These are phyloP conservation scores for Phoeniculus purpureus DNA, from an alignment of 2,797 vertebrate genomes.

Conservation along the genomic window DNA sequence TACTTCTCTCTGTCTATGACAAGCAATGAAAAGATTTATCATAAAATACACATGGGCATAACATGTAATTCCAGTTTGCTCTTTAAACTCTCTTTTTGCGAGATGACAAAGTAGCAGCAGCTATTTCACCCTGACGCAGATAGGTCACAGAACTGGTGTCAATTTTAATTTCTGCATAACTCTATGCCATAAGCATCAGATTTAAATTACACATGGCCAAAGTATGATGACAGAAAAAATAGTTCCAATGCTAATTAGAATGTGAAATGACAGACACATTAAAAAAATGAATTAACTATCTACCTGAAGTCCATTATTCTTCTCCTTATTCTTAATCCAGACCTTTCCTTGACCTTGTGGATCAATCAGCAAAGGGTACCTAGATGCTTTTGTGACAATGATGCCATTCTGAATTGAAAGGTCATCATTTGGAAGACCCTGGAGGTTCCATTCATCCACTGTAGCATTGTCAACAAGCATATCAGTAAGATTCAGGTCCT, in stretches of 20 bases:
- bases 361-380: conserved; percentile 87
- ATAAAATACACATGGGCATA: not conserved
- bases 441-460: conserved; percentile 86
- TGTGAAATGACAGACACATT: not conserved
- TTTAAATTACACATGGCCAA: not conserved
- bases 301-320: conserved; percentile 84
- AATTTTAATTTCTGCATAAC: not conserved
- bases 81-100: not conserved
- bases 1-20: not conserved
- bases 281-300: not conserved
- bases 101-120: not conserved
- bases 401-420: conserved; percentile 89
- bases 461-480: conserved; percentile 86
- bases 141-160: not conserved
- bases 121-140: not conserved
- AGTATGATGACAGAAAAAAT: not conserved
- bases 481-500: conserved; percentile 83
- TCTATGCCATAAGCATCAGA: not conserved
- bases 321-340: conserved; percentile 88
- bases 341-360: conserved; percentile 88
- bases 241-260: not conserved
- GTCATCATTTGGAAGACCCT: conserved; percentile 86
- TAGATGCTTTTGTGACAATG: conserved; percentile 85
- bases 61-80: not conserved
- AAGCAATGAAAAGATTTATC: not conserved